These are phyloP conservation scores for Seira sanloemensis DNA, from an alignment of 2,888 invertebrate species.

Conservation along the genomic window DNA sequence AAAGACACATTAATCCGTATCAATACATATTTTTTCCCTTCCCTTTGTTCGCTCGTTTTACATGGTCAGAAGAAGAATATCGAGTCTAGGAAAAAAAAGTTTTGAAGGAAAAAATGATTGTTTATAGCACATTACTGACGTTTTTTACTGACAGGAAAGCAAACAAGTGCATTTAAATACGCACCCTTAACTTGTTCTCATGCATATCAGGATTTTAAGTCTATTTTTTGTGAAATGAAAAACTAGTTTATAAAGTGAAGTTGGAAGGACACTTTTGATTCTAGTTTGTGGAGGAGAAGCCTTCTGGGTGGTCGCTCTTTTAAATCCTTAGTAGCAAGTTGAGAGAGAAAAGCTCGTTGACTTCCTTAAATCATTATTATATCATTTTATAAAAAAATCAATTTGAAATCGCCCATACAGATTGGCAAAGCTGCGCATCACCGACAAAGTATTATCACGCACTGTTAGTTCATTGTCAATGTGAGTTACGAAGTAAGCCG, in stretches of 20 bases:
- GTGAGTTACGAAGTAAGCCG: too few species aligned
- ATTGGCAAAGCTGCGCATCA: too few species aligned
- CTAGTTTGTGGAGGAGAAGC: not conserved
- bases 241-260: constrained; percentile 16
- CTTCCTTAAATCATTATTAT: too few species aligned
- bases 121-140: not conserved
- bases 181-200: constrained; percentile 12
- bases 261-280: constrained; percentile 17
- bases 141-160: not conserved
- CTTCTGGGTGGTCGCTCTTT: constrained; percentile 8
- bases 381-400: too few species aligned
- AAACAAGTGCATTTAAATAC: not conserved
- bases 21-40: not conserved
- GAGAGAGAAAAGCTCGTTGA: too few species aligned
- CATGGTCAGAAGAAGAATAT: not conserved
- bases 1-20: not conserved
- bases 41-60: not conserved
- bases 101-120: not conserved
- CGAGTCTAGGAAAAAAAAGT: not conserved
- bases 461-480: too few species aligned
- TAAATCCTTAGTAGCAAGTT: too few species aligned
- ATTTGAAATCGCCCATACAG: too few species aligned
- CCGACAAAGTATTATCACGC: too few species aligned
- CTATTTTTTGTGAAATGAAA: not conserved
- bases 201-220: not conserved